Percentiles rank a stretch among this genome's conserved stretches.
Conservation (phyloP, 2,888 invertebrate species). For the Lepidocyrtinus sp. region DNA sequence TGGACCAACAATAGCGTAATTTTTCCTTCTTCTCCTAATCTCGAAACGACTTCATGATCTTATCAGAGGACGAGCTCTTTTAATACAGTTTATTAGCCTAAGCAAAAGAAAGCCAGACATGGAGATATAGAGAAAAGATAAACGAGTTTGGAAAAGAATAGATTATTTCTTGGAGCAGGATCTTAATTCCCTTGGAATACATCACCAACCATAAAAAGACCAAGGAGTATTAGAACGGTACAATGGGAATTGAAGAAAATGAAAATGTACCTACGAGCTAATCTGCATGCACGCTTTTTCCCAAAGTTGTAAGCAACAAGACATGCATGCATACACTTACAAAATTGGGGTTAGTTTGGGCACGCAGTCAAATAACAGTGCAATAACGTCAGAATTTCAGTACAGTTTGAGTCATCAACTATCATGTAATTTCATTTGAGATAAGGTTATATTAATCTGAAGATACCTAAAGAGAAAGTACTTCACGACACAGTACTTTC, state of each 20-base stretch:
- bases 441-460: background rate
- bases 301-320: background rate
- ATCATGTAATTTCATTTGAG: background rate
- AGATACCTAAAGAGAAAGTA: background rate
- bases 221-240: no score
- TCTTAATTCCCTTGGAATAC: background rate
- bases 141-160: conserved; percentile 24
- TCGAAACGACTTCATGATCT: conserved; percentile 40
- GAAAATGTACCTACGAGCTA: no score
- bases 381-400: background rate
- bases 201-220: background rate
- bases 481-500: background rate
- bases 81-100: conserved; percentile 39
- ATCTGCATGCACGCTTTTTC: no score
- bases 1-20: conserved; percentile 37
- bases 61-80: conserved; percentile 31
- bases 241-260: no score
- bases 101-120: background rate
- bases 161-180: conserved; percentile 29
- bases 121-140: conserved; percentile 26
- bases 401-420: background rate
- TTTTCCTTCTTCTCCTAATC: conserved; percentile 20
- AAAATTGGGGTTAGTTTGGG: background rate
- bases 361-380: background rate
- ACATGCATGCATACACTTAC: background rate